Base-by-base conservation (phyloP, 2,797 vertebrate species). In the Myotis pilosus region DNA sequence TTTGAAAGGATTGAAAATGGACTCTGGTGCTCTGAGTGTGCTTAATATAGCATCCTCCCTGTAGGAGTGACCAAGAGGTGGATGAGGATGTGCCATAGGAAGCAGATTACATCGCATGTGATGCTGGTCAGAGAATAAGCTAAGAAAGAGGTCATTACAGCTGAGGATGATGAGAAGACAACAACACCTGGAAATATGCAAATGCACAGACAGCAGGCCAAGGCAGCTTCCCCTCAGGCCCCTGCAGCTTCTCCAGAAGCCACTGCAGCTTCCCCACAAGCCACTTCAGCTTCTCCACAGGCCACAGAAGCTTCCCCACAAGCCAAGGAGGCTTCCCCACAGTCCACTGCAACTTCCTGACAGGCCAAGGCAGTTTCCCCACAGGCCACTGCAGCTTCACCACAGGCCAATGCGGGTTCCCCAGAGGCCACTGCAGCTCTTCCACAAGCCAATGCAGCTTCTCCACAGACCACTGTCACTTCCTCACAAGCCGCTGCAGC, bases 81-180 rank as follows among this genome's bases (percentile, higher is more conserved):
- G 0, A 0, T n/a, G 19, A 97, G 38, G 17, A 75, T 89, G 71
- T 92, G 33, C 47, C 81, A 76, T 57, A 87, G 1, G 15, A 95
- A 96, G 83, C 3, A 85, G 64, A 9, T 94, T 89, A 71, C 8
- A 41, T 1, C 78, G 15, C 80, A 36, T 51, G 53, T 90, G 47
- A 93, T 93, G 38, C 22, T 41, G 16, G 60, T 76, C 78, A 69
- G 41, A 94, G 68, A 95, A 83, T 76, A 95, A 95, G 33, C 20
- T 90, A 28, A 57, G 95, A 96, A 96, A 51, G 33, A 94, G 19
- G 53, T 84, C 82, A 87, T 78, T 94, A 92, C 19, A 94, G 69
- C 81, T 75, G 91, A 89, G 13, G 72, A 20, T 66, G 84, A 91
- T 82, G 92, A 86, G 25, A 0, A 94, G 90, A 94, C 66, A 75